Evolutionary conservation across 1,140 invertebrate genomes (phyloP).

Genomic region (Leptinotarsa lineolata): DNA sequence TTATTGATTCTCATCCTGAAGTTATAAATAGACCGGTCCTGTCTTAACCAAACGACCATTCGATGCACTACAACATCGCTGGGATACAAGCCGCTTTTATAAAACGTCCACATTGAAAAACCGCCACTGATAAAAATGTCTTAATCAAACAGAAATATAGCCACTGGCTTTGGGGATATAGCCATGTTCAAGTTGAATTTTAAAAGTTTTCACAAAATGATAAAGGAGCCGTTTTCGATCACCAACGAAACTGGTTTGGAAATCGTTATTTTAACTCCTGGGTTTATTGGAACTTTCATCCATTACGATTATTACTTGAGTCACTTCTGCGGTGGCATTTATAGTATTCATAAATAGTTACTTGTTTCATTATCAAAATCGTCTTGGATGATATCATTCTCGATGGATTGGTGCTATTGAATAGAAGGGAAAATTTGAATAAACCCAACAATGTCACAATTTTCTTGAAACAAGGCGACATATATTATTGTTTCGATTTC

Average conservation of each 20-base stretch:
- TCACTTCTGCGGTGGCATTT: too few species aligned
- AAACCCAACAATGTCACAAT: too few species aligned
- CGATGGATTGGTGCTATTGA: too few species aligned
- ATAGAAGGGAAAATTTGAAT: too few species aligned
- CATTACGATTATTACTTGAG: background rate
- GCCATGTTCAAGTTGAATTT: slow-evolving; percentile 19
- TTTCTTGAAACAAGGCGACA: too few species aligned
- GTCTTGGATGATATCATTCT: too few species aligned
- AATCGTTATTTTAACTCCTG: background rate
- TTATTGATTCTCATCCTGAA: too few species aligned
- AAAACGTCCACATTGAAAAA: slow-evolving; percentile 27
- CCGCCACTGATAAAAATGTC: slow-evolving; percentile 29
- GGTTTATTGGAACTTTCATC: background rate
- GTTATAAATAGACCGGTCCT: background rate
- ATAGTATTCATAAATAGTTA: too few species aligned
- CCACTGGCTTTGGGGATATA: slow-evolving; percentile 23
- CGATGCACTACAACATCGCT: slow-evolving; percentile 6
- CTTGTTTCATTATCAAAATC: too few species aligned
- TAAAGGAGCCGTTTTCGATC: slow-evolving; percentile 9
- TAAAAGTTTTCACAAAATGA: slow-evolving; percentile 24
- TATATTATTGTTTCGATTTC: too few species aligned
- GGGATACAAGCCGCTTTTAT: slow-evolving; percentile 18
- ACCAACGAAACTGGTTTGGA: slow-evolving; percentile 5
- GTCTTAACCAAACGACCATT: slow-evolving; percentile 6
- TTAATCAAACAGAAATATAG: slow-evolving; percentile 28